Evolutionary conservation across 2,888 invertebrate genomes (phyloP).

Genomic region (Plagodis dolabraria): DNA sequence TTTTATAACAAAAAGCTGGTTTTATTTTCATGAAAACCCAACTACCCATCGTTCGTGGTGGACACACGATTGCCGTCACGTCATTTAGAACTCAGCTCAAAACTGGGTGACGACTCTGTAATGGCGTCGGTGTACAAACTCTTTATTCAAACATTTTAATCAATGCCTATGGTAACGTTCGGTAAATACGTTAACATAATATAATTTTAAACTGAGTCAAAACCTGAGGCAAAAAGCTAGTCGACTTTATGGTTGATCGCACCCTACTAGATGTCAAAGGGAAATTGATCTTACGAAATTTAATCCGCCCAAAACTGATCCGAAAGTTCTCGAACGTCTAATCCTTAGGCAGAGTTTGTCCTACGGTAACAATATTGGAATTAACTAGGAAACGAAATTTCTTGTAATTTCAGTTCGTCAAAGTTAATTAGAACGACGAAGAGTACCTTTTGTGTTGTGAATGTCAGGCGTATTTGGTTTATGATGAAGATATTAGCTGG

Average conservation of each 20-base stretch:
- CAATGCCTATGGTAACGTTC: no score
- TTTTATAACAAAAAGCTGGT: no score
- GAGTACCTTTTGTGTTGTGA: constrained; percentile 6
- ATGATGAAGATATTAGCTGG: background rate
- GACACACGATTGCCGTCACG: no score
- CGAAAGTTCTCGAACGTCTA: constrained; percentile 23
- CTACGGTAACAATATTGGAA: constrained; percentile 32
- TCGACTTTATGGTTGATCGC: constrained; percentile 1
- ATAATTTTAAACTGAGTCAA: no score
- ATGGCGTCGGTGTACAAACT: no score
- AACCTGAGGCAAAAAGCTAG: background rate
- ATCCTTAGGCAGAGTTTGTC: constrained; percentile 30
- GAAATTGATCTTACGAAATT: constrained; percentile 29
- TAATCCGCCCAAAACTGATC: constrained; percentile 29
- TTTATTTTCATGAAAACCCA: no score
- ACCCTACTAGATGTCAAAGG: constrained; percentile 21
- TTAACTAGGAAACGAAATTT: constrained; percentile 32
- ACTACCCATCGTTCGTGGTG: no score
- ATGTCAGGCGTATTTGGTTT: constrained; percentile 11
- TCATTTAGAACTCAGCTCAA: no score
- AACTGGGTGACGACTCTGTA: no score
- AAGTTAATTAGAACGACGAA: background rate
- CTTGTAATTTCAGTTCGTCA: constrained; percentile 35
- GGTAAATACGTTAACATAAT: no score
- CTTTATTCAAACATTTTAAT: no score